A percentile compares a stretch with the other conserved stretches of the same genome.
Evolutionary conservation across 2,888 invertebrate genomes (phyloP).

Genomic region (Taphrorychus bicolor): DNA sequence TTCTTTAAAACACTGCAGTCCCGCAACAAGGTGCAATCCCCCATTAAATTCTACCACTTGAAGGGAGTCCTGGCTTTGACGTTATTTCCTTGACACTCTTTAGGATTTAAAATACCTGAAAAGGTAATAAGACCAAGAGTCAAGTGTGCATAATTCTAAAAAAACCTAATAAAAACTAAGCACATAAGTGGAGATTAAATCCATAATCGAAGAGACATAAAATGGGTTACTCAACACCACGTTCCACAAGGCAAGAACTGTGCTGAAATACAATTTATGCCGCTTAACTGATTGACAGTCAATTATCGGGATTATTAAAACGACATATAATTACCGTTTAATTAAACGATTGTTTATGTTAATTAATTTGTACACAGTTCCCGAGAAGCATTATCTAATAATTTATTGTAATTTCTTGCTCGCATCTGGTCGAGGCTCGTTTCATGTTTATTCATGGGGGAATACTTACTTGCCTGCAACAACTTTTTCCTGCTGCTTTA

Average conservation of each 20-base stretch:
- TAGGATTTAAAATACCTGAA: no score
- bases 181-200: no score
- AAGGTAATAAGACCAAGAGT: no score
- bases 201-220: not conserved
- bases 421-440: slow-evolving; percentile 21
- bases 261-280: slow-evolving; percentile 2
- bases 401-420: slow-evolving; percentile 25
- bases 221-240: not conserved
- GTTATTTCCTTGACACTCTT: no score
- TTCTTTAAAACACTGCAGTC: no score
- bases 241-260: not conserved
- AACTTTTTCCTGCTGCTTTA: not conserved
- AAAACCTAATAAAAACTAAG: no score
- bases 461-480: not conserved
- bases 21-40: no score
- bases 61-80: no score
- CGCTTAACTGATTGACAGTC: slow-evolving; percentile 28
- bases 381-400: slow-evolving; percentile 26
- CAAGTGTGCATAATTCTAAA: no score
- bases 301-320: slow-evolving; percentile 33
- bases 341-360: slow-evolving; percentile 34
- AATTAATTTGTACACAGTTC: slow-evolving; percentile 33
- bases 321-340: slow-evolving; percentile 33
- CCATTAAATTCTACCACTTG: no score
- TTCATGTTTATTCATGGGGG: slow-evolving; percentile 22